Base-by-base conservation (phyloP, 1,140 invertebrate genomes). In the Lordiphosa stackelbergi region DNA sequence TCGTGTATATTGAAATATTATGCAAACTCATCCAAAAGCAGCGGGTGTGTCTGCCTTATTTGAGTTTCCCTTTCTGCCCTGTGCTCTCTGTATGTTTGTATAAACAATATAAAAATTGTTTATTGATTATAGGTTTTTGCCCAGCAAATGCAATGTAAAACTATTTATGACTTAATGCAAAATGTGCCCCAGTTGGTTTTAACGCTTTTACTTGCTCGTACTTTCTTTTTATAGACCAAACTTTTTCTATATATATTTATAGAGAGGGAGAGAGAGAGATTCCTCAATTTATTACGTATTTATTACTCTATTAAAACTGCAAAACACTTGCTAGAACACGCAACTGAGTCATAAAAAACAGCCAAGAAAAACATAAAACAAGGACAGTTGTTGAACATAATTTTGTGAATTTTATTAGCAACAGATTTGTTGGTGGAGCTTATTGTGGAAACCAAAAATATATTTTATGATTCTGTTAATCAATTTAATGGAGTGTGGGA, bases 231-330 rank as follows among this genome's bases (percentile, higher is more conserved):
- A 41, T 53, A 48, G 35, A 10, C 5, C 40, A 40, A 45, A 46
- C 53, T 46, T 41, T 5, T 7, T 2, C 7, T 31, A 31, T 24
- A 24, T 24, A 24, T 24, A 24, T 8, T 8, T 31, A 8, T 31
- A 31, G 28, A 8, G 7, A 16, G 16, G 2, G 16, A 16, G 16
- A 31, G 28, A 41, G 22, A 7, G 45, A 37, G 53, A 41, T 55
- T 77, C 16, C 56, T 36, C 56, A 72, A 77, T 75, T 71, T 75
- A 72, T 66, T 59, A 51, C 10, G 9, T 31, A 31, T 72, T 75
- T 77, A 75, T 68, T 65, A 45, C 62, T 74, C 53, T 71, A 74
- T 74, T 75, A 62, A 70, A 66, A 51, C 54, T 54, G 52, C 52
- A 64, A 46, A 77, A 58, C 66, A 78, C 63, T 75, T 78, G 73